Evolutionary conservation across 2,797 vertebrate genomes (phyloP), one percentile per base, ranked within the genome.

Genomic region (Fratercula arctica): DNA sequence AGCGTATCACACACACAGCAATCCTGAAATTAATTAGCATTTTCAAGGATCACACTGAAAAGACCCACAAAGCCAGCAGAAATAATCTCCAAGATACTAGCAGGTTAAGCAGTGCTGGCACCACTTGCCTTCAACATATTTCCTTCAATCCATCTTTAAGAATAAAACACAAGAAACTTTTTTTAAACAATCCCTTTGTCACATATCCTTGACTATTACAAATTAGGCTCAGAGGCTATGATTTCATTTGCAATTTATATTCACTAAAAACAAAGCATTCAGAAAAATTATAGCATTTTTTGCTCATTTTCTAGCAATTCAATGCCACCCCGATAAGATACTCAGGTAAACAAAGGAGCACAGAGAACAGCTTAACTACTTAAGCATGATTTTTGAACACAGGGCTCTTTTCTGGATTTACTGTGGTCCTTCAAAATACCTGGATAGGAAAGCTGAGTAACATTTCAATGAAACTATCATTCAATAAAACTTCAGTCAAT

Each of bases 1-100:
- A 95, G 88, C 89, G 75, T 87, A 96, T 94, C 93, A 90, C 93
- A 95, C 48, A 95, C 88, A 63, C 29, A 90, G 94, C 90, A 95
- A 88, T 90, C 80, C 85, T 87, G 91, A 93, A 97, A 95, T 95
- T 95, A 94, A 94, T 95, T 93, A 95, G 88, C 90, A 95, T 94
- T 91, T 93, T 87, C 85, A 95, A 94, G 83, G 77, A 95, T 95
- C 90, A 84, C 63, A 33, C 35, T 90, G 85, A 94, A 95, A 89
- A 95, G 76, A 24, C 56, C 83, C 75, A 87, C 21, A 94, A 94
- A 97, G 56, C 64, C 94, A 93, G 66, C 61, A 85, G 77, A 91
- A 96, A 95, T 90, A 92, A 92, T 93, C 77, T 95, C 57, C 39
- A 88, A 89, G 90, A 90, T 87, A 59, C 67, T 23, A 84, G 74